Conservation (phyloP, 2,888 invertebrate species). For the Sericinus montela region DNA sequence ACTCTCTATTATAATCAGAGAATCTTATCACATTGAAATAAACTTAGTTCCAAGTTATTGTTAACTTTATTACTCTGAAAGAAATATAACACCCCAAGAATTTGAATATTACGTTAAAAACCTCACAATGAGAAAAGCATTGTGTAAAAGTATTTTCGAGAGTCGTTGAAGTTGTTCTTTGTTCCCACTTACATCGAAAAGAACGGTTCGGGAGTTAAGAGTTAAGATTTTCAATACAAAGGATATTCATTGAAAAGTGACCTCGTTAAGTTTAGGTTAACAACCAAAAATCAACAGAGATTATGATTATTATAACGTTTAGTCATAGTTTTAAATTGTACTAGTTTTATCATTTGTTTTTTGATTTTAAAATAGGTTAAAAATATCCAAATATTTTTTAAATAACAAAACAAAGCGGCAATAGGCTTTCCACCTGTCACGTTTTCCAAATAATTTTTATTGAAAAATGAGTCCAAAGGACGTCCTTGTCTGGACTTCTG, state of each 20-base stretch:
- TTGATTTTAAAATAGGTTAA: no score
- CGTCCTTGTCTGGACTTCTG: no score
- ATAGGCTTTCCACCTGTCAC: no score
- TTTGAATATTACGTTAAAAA: not conserved
- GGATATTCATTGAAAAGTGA: constrained; percentile 14
- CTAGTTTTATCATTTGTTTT: no score
- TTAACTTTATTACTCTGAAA: not conserved
- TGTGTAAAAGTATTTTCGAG: constrained; percentile 15
- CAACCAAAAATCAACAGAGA: constrained; percentile 2
- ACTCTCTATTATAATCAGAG: no score
- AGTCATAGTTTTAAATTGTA: no score
- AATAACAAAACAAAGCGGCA: no score
- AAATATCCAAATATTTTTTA: no score
- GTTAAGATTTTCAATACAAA: constrained; percentile 11
- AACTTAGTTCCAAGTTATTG: no score
- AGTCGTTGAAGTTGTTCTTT: constrained; percentile 16
- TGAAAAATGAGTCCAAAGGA: no score
- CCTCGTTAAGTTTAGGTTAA: constrained; percentile 8
- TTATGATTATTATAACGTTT: not conserved
- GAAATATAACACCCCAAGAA: not conserved
- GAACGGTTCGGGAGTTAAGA: constrained; percentile 12
- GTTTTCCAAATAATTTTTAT: no score
- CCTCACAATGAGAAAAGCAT: constrained; percentile 5
- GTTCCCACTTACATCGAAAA: constrained; percentile 16
- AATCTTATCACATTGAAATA: no score